A percentile compares a stretch with the other conserved stretches of the same genome.
phyloP scores from a whole-genome alignment of 2,113 vertebrate species.

The Mustela nigripes region DNA sequence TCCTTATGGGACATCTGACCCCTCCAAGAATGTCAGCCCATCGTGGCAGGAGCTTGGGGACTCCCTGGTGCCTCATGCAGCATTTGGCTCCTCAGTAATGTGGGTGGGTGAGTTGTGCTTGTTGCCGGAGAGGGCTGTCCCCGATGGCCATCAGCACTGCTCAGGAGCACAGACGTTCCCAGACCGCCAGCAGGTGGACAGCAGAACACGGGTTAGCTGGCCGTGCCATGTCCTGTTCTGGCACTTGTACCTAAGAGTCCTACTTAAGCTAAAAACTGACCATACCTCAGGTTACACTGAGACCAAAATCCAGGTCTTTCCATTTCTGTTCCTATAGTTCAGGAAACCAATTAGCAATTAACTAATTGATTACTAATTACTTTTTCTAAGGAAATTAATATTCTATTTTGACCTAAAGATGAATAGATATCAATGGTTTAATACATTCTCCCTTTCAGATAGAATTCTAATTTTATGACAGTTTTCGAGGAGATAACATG shows the following conservation, averaged over 20 bases:
- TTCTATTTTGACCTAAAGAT: background rate
- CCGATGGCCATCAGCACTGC: no score
- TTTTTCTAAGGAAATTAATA: background rate
- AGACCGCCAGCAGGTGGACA: background rate
- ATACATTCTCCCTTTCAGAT: background rate
- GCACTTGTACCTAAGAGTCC: background rate
- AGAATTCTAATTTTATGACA: background rate
- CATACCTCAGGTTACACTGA: background rate
- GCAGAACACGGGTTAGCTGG: no score
- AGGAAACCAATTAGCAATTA: no score
- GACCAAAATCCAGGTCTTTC: background rate
- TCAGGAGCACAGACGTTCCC: background rate
- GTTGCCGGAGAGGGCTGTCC: background rate
- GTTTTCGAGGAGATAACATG: background rate
- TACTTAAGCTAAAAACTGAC: background rate
- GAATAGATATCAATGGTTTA: background rate
- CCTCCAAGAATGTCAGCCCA: background rate
- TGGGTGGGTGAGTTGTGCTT: background rate
- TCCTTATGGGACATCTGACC: background rate
- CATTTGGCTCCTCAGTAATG: accelerated
- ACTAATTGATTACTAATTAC: no score
- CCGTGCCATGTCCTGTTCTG: background rate
- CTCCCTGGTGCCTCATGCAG: no score
- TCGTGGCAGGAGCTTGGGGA: background rate
- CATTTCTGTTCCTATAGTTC: background rate